Evolutionary conservation across 2,797 vertebrate species (phyloP).

Genomic region (Phoebastria nigripes): DNA sequence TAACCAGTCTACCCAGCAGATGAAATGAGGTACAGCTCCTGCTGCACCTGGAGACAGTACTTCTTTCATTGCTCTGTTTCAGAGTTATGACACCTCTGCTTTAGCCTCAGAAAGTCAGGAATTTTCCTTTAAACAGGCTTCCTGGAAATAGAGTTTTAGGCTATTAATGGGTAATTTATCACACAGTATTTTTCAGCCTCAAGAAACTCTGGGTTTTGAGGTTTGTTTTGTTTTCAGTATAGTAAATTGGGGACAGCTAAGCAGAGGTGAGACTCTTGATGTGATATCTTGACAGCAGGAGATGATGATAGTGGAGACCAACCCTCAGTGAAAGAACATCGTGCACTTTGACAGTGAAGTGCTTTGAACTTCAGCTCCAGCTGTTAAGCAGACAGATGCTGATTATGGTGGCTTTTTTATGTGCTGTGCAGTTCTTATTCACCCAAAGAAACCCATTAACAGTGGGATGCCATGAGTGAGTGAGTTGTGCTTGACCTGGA

Average conservation of each 20-base stretch:
- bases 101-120: constrained; percentile 72
- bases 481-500: background rate
- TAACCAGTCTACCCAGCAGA: constrained; percentile 68
- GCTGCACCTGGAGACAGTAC: constrained; percentile 76
- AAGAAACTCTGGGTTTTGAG: constrained; percentile 58
- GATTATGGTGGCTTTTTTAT: constrained; percentile 20
- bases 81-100: constrained; percentile 75
- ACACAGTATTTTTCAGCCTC: constrained; percentile 66
- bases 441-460: background rate
- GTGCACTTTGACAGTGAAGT: constrained; percentile 16
- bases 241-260: constrained; percentile 13
- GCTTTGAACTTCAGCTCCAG: background rate
- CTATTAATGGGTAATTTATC: constrained; percentile 76
- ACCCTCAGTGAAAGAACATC: background rate
- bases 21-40: constrained; percentile 69
- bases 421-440: background rate
- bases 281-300: constrained; percentile 21
- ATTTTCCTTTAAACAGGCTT: constrained; percentile 77
- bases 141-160: constrained; percentile 75
- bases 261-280: constrained; percentile 5
- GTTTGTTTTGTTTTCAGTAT: constrained; percentile 42
- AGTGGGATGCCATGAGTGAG: background rate
- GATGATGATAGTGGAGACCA: background rate
- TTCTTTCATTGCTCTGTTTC: constrained; percentile 74
- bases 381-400: constrained; percentile 30